These are phyloP conservation scores for Pseudachorutes palmiensis DNA, from an alignment of 1,140 invertebrate genomes.

Conservation along the genomic window DNA sequence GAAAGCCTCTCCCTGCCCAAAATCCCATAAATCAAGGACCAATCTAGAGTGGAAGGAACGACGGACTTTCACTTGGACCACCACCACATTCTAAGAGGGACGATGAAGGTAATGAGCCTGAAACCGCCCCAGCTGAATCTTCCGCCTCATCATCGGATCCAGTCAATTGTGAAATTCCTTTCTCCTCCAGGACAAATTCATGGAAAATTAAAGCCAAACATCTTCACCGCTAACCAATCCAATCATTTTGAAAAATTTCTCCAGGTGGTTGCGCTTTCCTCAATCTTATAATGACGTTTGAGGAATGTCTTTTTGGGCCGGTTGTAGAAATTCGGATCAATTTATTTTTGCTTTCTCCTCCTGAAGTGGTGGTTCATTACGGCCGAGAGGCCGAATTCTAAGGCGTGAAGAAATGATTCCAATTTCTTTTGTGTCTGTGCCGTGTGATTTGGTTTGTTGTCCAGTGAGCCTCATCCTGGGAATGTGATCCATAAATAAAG, in stretches of 20 bases:
- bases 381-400: background rate
- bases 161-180: background rate
- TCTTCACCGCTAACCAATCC: background rate
- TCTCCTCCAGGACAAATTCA: no score
- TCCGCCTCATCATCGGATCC: background rate
- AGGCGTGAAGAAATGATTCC: background rate
- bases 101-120: conserved; percentile 4
- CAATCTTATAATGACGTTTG: no score
- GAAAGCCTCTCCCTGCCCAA: background rate
- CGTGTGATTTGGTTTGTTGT: conserved; percentile 5
- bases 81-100: background rate
- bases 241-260: background rate
- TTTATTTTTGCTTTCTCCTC: no score
- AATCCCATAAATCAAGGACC: conserved; percentile 1
- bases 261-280: background rate
- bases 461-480: background rate
- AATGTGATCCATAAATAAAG: conserved; percentile 10
- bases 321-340: background rate
- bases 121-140: background rate
- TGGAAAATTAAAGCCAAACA: background rate
- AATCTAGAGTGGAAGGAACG: background rate
- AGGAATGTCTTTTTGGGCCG: no score
- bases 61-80: background rate
- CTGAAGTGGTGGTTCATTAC: no score
- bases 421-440: background rate